phyloP scores from a whole-genome alignment of 2,888 invertebrate genomes.

The Onchidella celtica region DNA sequence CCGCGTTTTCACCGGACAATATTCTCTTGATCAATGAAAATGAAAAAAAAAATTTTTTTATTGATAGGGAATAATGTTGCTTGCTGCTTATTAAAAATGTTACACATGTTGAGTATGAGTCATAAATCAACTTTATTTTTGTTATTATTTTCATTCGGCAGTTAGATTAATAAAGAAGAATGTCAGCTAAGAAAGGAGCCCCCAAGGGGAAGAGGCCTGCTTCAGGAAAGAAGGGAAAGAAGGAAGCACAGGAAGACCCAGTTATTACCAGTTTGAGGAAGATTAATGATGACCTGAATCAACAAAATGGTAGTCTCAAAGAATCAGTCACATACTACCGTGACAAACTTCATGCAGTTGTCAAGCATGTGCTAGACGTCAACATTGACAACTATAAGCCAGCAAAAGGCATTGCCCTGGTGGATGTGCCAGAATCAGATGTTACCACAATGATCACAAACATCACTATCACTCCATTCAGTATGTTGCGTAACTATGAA shows the following conservation, averaged over 20 bases:
- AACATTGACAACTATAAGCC: slow-evolving; percentile 37
- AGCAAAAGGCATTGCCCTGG: background rate
- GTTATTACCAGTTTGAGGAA: slow-evolving; percentile 15
- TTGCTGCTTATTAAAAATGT: no score
- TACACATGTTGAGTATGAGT: no score
- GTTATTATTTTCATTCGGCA: no score
- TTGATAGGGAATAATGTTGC: no score
- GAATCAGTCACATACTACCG: slow-evolving; percentile 31
- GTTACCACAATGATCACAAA: slow-evolving; percentile 36
- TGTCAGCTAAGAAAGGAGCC: slow-evolving; percentile 32
- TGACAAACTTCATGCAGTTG: slow-evolving; percentile 39
- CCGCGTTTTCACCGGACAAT: no score
- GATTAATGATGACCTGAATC: slow-evolving; percentile 32
- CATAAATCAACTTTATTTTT: no score
- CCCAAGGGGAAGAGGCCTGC: slow-evolving; percentile 36
- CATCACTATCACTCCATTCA: slow-evolving; percentile 28
- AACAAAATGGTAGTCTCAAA: slow-evolving; percentile 30
- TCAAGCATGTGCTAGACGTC: slow-evolving; percentile 39
- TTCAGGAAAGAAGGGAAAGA: slow-evolving; percentile 38
- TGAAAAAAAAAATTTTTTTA: no score
- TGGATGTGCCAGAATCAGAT: slow-evolving; percentile 43
- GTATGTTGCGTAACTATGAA: slow-evolving; percentile 30
- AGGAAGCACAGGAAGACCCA: slow-evolving; percentile 39
- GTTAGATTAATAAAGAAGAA: no score
- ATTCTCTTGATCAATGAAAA: no score